Conservation (phyloP, 2,113 vertebrate species). For the Oncorhynchus nerka region DNA sequence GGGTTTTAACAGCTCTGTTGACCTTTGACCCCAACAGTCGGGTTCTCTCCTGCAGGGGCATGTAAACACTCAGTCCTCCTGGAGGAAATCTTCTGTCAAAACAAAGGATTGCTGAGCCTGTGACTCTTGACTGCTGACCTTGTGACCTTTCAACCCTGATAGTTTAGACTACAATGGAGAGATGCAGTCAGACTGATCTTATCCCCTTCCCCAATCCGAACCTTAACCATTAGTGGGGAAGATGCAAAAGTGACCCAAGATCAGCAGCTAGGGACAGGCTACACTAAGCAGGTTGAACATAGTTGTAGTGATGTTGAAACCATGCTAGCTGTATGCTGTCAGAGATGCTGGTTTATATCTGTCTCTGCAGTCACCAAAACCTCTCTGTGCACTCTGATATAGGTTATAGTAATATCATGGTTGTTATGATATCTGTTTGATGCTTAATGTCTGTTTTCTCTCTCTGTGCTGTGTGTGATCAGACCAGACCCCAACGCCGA, state of each 20-base stretch:
- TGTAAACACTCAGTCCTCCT: conserved; percentile 50
- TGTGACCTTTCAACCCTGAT: conserved; percentile 4
- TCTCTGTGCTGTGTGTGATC: conserved; percentile 3
- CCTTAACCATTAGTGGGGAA: too few species aligned
- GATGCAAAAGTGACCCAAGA: too few species aligned
- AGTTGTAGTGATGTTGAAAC: too few species aligned
- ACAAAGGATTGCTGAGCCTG: conserved; percentile 55
- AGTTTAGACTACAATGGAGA: conserved; percentile 50
- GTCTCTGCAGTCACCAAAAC: too few species aligned
- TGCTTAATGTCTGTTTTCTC: neutral
- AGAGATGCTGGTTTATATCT: too few species aligned
- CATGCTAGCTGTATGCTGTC: too few species aligned
- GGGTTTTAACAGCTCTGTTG: conserved; percentile 53
- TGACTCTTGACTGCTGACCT: conserved; percentile 23
- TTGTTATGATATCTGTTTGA: neutral
- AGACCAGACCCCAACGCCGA: conserved; percentile 98
- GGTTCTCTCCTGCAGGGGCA: conserved; percentile 17
- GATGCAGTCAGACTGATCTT: conserved; percentile 51
- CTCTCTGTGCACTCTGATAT: too few species aligned
- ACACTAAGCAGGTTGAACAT: too few species aligned
- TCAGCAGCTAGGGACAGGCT: too few species aligned
- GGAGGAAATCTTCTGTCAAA: conserved; percentile 67
- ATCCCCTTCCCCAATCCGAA: conserved; percentile 18
- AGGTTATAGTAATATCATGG: neutral
- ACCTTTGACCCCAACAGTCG: conserved; percentile 43